phyloP scores from a whole-genome alignment of 1,140 invertebrate genomes.

The Drosophila murphyi region DNA sequence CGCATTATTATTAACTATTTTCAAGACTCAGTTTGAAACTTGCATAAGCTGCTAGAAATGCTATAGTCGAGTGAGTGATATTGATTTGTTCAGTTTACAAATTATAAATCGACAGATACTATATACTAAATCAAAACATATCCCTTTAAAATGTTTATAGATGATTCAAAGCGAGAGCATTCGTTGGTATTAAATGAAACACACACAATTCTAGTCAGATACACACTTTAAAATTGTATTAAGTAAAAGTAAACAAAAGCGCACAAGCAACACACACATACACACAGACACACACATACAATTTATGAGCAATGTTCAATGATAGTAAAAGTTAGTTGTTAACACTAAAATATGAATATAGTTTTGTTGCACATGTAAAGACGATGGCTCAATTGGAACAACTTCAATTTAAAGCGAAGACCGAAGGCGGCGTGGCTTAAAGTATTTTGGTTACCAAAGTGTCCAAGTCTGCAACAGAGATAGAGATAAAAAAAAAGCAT shows the following conservation, averaged over 20 bases:
- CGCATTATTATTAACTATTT: no score
- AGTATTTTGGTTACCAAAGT: conserved; percentile 47
- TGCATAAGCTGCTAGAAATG: no score
- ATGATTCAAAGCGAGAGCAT: no score
- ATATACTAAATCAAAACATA: no score
- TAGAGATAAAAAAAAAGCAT: background rate
- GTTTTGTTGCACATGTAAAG: conserved; percentile 24
- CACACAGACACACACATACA: background rate
- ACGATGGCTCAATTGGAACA: conserved; percentile 7
- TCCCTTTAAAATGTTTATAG: no score
- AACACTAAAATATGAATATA: no score
- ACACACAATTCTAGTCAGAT: background rate
- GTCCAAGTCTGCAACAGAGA: conserved; percentile 50
- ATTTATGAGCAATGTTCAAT: no score
- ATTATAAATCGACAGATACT: no score
- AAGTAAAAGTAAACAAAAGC: conserved; percentile 20
- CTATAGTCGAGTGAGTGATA: no score
- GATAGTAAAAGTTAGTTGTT: no score
- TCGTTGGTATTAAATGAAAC: background rate
- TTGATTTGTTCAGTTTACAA: no score
- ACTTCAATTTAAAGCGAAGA: conserved; percentile 47
- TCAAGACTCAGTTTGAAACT: no score
- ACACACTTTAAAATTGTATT: conserved; percentile 37
- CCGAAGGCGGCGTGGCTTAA: background rate
- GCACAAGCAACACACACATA: background rate